phyloP scores from a whole-genome alignment of 2,888 invertebrate species.

The Chaetogeoica ovagalla region DNA sequence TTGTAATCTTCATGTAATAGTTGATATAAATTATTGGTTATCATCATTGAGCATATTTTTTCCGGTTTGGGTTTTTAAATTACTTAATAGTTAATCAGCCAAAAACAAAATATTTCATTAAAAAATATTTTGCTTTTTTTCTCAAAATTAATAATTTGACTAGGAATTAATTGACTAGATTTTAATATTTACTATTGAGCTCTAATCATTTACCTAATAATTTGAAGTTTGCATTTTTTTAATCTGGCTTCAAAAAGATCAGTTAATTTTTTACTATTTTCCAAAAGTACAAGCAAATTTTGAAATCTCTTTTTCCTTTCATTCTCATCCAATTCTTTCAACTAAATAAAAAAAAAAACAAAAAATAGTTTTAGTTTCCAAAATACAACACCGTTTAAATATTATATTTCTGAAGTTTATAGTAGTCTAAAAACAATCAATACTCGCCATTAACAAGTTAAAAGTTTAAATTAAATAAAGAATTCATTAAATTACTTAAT shows the following conservation, averaged over 20 bases:
- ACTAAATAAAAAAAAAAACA: slow-evolving; percentile 50
- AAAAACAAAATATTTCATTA: no score
- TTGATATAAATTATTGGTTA: no score
- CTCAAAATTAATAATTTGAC: not conserved
- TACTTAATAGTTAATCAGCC: no score
- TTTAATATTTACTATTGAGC: not conserved
- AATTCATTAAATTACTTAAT: no score
- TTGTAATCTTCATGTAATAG: no score
- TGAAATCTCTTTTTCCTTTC: slow-evolving; percentile 55
- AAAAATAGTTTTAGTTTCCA: not conserved
- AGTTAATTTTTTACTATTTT: slow-evolving; percentile 56
- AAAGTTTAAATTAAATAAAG: not conserved
- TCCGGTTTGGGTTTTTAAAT: no score
- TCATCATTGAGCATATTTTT: no score
- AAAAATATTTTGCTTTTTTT: no score
- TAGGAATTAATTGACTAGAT: not conserved
- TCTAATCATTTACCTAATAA: slow-evolving; percentile 44
- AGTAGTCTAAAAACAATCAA: no score
- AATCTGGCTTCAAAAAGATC: slow-evolving; percentile 55
- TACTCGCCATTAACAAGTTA: no score
- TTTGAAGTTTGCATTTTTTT: slow-evolving; percentile 51
- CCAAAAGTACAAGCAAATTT: slow-evolving; percentile 55
- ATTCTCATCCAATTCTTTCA: slow-evolving; percentile 53
- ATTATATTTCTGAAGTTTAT: no score
- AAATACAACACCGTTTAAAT: not conserved